Evolutionary conservation across 1,140 invertebrate species (phyloP).

Genomic region (Brachionus sp.): DNA sequence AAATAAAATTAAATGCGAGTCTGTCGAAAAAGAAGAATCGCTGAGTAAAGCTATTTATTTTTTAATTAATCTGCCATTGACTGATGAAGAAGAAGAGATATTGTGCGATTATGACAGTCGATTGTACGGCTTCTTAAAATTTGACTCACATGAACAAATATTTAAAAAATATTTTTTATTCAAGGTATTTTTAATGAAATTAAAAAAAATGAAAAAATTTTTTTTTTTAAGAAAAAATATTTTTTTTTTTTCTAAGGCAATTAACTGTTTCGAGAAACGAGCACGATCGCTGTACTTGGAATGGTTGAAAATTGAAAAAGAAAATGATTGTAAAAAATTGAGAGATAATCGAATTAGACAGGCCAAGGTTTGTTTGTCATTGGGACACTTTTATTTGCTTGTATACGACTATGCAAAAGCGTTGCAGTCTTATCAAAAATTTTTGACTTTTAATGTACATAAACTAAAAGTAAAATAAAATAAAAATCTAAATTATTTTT

Average conservation of each 20-base stretch:
- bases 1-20: not conserved
- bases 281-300: not conserved
- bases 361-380: constrained; percentile 5
- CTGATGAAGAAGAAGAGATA: not conserved
- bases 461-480: constrained; percentile 14
- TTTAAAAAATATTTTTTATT: constrained; percentile 43
- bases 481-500: not conserved
- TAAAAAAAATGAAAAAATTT: not conserved
- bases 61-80: constrained; percentile 26
- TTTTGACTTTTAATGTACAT: constrained; percentile 19
- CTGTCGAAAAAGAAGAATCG: not conserved
- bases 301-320: not conserved
- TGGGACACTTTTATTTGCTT: constrained; percentile 41
- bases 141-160: constrained; percentile 1
- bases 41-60: not conserved
- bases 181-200: not conserved
- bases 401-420: constrained; percentile 18
- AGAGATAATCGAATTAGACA: not conserved
- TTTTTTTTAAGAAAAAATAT: not conserved
- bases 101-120: constrained; percentile 40
- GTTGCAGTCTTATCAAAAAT: constrained; percentile 36
- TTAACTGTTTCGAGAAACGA: constrained; percentile 4
- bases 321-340: not conserved
- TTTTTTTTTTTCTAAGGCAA: not conserved
- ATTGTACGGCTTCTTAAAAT: constrained; percentile 22